Base-by-base conservation (phyloP, 2,888 invertebrate genomes). In the Xestoiulus laeticollis region DNA sequence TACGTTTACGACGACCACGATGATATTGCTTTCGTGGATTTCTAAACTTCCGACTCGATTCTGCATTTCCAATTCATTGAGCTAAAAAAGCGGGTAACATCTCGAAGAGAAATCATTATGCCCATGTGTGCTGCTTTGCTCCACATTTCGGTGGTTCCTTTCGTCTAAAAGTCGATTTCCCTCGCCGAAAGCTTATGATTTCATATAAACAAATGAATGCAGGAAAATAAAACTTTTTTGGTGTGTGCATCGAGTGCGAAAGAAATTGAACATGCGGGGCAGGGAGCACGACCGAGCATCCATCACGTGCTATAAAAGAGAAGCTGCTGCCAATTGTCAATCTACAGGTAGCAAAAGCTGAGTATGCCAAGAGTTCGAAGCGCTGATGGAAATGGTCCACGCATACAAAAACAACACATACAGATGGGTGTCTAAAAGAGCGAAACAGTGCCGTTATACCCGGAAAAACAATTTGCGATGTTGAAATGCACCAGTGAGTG, bases 271-370 rank as follows among this genome's bases (percentile, higher is more conserved):
- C 78, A 78, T 78, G 78, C 78, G 14, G 30, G n/a, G 78, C 30
- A 78, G 26, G 78, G 14, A 68, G 68, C 68, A 26, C 68, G 26
- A 22, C 6, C 68, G 68, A 68, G 16, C 78, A 78, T 78, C 78
- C 30, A 16, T 30, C 30, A 30, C 78, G 78, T 78, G 78, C 78
- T 30, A 30, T 78, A 30, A 78, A 78, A 78, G 78, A 78, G 78
- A 78, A 78, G 78, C 78, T 14, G 78, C 78, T 78, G 68, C 68
- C 22, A 14, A 78, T 78, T 78, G 78, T 78, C 78, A 78, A 78
- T 78, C 78, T 78, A 78, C 78, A 78, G 78, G 78, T 78, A 78
- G 78, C 78, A 78, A 78, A 78, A 78, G 78, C 30, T 30, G 78
- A 12, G 78, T 78, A 78, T 78, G 78, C 78, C 30, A 78, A 78